phyloP scores from a whole-genome alignment of 2,888 invertebrate genomes.

The Flabesymbios commensalis region DNA sequence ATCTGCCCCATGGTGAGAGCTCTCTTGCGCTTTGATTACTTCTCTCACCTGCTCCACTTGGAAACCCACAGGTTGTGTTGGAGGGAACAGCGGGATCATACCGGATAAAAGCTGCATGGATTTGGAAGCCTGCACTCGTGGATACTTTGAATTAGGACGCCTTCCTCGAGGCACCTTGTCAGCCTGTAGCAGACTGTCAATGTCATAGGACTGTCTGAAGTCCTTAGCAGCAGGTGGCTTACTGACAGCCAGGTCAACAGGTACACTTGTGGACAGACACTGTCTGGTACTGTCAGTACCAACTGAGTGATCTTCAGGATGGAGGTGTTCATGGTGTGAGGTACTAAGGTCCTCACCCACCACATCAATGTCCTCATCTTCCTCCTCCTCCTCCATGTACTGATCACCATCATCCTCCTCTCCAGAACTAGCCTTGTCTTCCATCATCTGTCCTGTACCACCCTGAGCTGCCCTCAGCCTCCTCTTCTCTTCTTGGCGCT shows the following conservation, averaged over 20 bases:
- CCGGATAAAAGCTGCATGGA: conserved; percentile 44
- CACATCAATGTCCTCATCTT: conserved; percentile 64
- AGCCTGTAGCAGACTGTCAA: conserved; percentile 62
- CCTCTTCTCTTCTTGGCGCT: conserved; percentile 87
- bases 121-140: conserved; percentile 64
- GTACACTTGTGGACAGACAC: background rate
- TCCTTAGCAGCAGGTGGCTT: no score
- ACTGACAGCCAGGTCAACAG: no score
- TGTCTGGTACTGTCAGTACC: background rate
- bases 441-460: background rate
- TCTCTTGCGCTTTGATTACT: no score
- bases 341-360: conserved; percentile 26
- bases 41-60: conserved; percentile 51
- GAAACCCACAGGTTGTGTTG: conserved; percentile 64
- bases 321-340: background rate
- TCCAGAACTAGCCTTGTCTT: background rate
- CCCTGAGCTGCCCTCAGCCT: no score
- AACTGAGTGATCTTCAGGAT: background rate
- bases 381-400: background rate
- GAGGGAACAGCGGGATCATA: conserved; percentile 59
- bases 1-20: no score
- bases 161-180: conserved; percentile 63
- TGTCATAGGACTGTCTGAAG: no score
- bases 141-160: conserved; percentile 64
- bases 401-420: background rate